Conservation (phyloP, 2,797 vertebrate species). For the Craterocephalus amniculus region DNA sequence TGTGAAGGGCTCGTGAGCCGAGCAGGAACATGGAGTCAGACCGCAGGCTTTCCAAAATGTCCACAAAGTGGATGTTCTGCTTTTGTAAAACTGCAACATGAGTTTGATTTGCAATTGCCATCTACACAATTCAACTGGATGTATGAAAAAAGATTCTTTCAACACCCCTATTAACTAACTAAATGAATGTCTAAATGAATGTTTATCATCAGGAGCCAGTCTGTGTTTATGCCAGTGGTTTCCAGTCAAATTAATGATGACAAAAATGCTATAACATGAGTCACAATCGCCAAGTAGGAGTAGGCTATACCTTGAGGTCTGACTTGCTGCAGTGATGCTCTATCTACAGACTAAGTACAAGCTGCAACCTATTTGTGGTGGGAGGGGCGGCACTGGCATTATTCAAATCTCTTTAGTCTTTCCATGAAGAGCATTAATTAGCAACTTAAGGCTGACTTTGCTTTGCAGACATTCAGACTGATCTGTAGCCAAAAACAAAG, state of each 20-base stretch:
- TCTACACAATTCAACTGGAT: slow-evolving; percentile 36
- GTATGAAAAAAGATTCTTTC: slow-evolving; percentile 35
- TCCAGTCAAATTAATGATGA: slow-evolving; percentile 40
- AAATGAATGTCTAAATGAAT: neutral
- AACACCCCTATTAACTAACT: slow-evolving; percentile 2
- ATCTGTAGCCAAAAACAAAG: slow-evolving; percentile 26
- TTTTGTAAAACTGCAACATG: slow-evolving; percentile 45
- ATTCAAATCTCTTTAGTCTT: slow-evolving; percentile 40
- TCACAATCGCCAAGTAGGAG: slow-evolving; percentile 40
- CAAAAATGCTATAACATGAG: slow-evolving; percentile 40
- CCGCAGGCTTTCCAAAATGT: slow-evolving; percentile 34
- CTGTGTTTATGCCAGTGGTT: slow-evolving; percentile 39
- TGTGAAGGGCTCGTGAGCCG: slow-evolving; percentile 48
- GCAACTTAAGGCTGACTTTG: slow-evolving; percentile 28
- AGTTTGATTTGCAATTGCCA: slow-evolving; percentile 52
- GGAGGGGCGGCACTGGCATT: slow-evolving; percentile 41
- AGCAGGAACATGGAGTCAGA: slow-evolving; percentile 37
- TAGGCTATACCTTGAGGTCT: slow-evolving; percentile 34
- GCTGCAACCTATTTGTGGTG: slow-evolving; percentile 46
- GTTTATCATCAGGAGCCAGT: slow-evolving; percentile 29
- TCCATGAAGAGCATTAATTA: slow-evolving; percentile 42
- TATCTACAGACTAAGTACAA: slow-evolving; percentile 38
- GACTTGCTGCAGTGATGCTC: slow-evolving; percentile 29
- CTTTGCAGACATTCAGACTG: slow-evolving; percentile 10
- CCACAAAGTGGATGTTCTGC: slow-evolving; percentile 4